A percentile compares a stretch with the other conserved stretches of the same genome.
These are phyloP conservation scores for Condylostylus longicornis DNA, from an alignment of 1,140 invertebrate genomes.

Conservation along the genomic window DNA sequence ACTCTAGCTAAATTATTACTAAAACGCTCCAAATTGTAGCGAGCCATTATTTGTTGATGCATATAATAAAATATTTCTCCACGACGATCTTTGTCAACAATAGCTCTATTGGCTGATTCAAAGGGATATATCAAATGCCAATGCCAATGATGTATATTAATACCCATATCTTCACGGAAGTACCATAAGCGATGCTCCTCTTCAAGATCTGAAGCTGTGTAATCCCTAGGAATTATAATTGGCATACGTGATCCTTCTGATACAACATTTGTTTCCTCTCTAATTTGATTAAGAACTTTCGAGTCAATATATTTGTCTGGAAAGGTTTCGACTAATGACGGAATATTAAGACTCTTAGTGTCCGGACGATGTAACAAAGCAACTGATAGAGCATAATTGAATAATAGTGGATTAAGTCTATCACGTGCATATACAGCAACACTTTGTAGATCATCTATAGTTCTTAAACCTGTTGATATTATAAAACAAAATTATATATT, in stretches of 20 bases:
- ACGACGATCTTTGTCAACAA: conserved; percentile 40
- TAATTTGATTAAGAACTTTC: conserved; percentile 31
- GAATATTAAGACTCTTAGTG: conserved; percentile 33
- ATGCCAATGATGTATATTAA: conserved; percentile 46
- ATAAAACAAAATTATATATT: no score
- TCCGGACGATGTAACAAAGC: conserved; percentile 38
- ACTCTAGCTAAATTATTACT: conserved; percentile 33
- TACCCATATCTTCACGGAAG: conserved; percentile 41
- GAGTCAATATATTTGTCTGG: conserved; percentile 39
- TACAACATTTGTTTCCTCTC: conserved; percentile 36
- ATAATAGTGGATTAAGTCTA: conserved; percentile 36
- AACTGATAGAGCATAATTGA: conserved; percentile 38
- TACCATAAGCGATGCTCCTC: conserved; percentile 43
- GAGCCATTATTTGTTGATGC: conserved; percentile 36
- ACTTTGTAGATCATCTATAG: conserved; percentile 52
- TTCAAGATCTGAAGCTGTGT: conserved; percentile 44
- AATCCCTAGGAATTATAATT: conserved; percentile 41
- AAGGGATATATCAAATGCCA: conserved; percentile 41
- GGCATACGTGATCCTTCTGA: conserved; percentile 44
- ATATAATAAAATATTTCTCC: conserved; percentile 48
- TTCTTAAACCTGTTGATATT: no score
- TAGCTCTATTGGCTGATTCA: conserved; percentile 18
- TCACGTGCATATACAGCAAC: conserved; percentile 53
- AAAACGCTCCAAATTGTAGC: conserved; percentile 41
- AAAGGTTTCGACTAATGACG: conserved; percentile 35